Evolutionary conservation across 2,113 vertebrate genomes (phyloP).

Genomic region (Entomyzon cyanotis): DNA sequence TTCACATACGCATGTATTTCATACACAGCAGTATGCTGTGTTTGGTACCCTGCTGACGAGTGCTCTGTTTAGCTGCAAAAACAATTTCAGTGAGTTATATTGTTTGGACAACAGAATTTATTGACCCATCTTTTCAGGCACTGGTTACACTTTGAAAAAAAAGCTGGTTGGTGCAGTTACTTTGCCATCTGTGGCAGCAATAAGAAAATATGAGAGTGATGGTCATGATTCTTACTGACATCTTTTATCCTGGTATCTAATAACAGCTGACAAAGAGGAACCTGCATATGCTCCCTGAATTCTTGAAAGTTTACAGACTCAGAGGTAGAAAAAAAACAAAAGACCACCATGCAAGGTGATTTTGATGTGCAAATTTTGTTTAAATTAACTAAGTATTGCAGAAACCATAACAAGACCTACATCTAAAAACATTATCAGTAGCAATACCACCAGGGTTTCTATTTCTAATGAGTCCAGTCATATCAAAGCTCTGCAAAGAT

Average conservation of each 20-base stretch:
- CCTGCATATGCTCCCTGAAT: conserved; percentile 8
- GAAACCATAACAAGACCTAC: background rate
- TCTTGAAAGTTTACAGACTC: background rate
- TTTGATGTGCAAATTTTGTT: background rate
- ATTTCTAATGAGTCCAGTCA: background rate
- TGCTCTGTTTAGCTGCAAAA: conserved; percentile 43
- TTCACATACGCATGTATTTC: background rate
- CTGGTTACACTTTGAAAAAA: background rate
- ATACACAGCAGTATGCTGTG: background rate
- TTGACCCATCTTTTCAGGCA: conserved; percentile 37
- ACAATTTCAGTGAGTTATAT: conserved; percentile 51
- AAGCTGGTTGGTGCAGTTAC: conserved; percentile 19
- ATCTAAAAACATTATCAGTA: background rate
- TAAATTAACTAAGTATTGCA: background rate
- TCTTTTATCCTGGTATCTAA: conserved; percentile 54
- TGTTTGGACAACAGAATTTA: conserved; percentile 56
- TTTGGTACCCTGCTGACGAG: background rate
- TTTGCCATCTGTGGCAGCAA: conserved; percentile 30
- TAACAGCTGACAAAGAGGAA: conserved; percentile 37
- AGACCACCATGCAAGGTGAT: background rate
- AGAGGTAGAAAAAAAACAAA: background rate
- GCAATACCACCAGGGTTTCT: background rate
- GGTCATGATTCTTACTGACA: conserved; percentile 58
- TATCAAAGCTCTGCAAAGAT: conserved; percentile 31
- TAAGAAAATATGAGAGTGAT: conserved; percentile 8